phyloP scores from a whole-genome alignment of 2,888 invertebrate species.

The Microchrysa polita region DNA sequence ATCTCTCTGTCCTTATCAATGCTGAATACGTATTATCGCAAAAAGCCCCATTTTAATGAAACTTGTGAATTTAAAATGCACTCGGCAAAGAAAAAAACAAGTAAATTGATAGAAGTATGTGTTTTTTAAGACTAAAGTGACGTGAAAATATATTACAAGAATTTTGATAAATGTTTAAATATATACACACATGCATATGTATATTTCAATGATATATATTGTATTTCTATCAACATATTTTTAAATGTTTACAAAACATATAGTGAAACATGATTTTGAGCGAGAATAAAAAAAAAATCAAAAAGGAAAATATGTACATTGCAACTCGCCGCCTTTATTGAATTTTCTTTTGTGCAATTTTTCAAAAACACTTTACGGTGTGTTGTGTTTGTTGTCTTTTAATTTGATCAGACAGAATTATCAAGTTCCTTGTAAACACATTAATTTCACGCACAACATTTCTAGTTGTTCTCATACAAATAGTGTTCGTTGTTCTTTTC shows the following conservation, averaged over 20 bases:
- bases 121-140: constrained; percentile 7
- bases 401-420: too few species aligned
- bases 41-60: not conserved
- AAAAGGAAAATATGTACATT: too few species aligned
- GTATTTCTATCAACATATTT: constrained; percentile 12
- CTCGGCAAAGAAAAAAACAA: not conserved
- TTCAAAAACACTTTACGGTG: too few species aligned
- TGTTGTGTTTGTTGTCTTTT: too few species aligned
- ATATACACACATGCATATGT: not conserved
- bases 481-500: not conserved
- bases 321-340: too few species aligned
- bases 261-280: not conserved
- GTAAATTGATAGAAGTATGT: not conserved
- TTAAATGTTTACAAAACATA: constrained; percentile 25
- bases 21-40: not conserved
- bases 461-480: too few species aligned
- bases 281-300: too few species aligned
- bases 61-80: not conserved
- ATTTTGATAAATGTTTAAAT: constrained; percentile 15
- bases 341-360: too few species aligned
- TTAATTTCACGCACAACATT: too few species aligned
- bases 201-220: constrained; percentile 1
- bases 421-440: too few species aligned
- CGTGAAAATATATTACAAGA: not conserved
- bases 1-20: too few species aligned